Percentiles rank a stretch among this genome's conserved stretches.
Evolutionary conservation across 2,113 vertebrate genomes (phyloP).

Genomic region (Dicerorhinus sumatrensis): DNA sequence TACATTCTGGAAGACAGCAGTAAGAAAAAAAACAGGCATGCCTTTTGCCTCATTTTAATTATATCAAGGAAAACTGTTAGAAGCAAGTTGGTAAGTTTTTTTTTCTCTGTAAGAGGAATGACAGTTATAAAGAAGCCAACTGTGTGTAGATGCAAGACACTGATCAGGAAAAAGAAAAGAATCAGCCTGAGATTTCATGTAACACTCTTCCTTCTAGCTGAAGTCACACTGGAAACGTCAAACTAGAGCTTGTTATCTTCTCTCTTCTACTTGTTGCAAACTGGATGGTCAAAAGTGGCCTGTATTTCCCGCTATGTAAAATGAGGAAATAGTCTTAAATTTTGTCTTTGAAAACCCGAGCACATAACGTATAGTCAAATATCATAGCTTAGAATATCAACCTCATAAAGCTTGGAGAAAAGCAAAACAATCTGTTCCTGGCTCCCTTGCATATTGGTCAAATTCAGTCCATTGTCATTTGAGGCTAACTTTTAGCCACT

Average conservation of each 20-base stretch:
- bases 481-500: not conserved
- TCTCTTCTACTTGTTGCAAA: not conserved
- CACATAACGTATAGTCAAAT: not conserved
- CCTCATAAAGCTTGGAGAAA: not conserved
- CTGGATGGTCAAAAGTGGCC: not conserved
- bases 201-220: not conserved
- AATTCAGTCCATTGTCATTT: not conserved
- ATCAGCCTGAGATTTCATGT: not conserved
- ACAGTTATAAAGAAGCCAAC: not conserved
- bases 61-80: not conserved
- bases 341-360: not conserved
- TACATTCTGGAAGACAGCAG: not conserved
- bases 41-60: not conserved
- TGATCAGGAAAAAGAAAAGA: not conserved
- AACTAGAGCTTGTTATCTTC: not conserved
- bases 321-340: not conserved
- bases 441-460: not conserved
- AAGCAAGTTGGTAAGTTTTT: not conserved
- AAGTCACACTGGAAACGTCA: not conserved
- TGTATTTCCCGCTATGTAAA: not conserved
- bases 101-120: not conserved
- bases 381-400: not conserved
- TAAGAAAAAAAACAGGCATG: not conserved
- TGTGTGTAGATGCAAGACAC: not conserved
- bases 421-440: not conserved